phyloP scores from a whole-genome alignment of 2,888 invertebrate species.

The Eristalis arbustorum region DNA sequence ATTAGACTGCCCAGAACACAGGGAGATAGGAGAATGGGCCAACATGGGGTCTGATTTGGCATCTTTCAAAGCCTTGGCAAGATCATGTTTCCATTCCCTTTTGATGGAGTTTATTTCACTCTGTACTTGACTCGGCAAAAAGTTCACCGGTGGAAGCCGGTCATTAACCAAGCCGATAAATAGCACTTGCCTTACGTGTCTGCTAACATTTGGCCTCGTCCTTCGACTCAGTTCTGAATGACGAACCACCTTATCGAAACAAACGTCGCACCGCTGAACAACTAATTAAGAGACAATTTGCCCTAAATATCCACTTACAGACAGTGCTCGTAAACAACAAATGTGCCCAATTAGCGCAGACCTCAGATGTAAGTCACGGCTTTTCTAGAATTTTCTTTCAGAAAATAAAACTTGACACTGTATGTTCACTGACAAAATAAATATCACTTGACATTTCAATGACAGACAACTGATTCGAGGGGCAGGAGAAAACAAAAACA shows the following conservation, averaged over 20 bases:
- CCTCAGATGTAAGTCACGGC: background rate
- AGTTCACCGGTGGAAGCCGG: no score
- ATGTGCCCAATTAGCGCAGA: background rate
- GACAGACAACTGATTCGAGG: background rate
- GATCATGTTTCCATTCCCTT: no score
- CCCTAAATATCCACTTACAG: background rate
- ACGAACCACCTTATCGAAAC: background rate
- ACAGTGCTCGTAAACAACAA: background rate
- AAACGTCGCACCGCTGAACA: background rate
- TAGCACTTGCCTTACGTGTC: no score
- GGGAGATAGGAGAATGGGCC: no score
- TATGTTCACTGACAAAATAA: background rate
- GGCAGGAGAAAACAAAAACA: no score
- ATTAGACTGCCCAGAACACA: no score
- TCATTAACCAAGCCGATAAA: no score
- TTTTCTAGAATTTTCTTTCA: background rate
- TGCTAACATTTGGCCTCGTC: background rate
- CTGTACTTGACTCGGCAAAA: no score
- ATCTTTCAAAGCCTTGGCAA: no score
- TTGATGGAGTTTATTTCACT: no score
- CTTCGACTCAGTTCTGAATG: background rate
- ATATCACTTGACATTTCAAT: background rate
- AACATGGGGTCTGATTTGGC: no score
- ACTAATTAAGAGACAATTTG: background rate
- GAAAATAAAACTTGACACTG: background rate